Base-by-base conservation (phyloP, 2,113 vertebrate genomes). In the Aspiorhynchus laticeps region DNA sequence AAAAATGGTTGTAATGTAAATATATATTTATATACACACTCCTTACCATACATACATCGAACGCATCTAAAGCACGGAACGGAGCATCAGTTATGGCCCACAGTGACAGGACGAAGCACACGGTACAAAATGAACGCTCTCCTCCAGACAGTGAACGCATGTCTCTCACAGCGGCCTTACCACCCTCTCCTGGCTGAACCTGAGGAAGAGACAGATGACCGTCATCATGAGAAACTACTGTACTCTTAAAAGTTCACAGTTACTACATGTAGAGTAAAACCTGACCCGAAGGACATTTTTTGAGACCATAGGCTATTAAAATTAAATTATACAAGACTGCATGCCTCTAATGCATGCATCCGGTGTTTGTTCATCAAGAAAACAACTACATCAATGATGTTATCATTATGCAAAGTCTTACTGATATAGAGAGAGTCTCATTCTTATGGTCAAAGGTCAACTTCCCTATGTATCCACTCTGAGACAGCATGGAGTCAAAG, bases 1-100 rank as follows among this genome's bases (percentile, higher is more conserved):
- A 43, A 10, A 41, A 41, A 41, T 41, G 6, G 38, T 41, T 7
- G 7, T 41, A 41, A 41, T 41, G 38, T 41, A 38, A 1, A 38
- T 7, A 38, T 7, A 38, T 38, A 38, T 38, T 6, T 38, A 38
- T 38, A 38, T 38, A 46, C 2, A 46, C 10, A 46, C 10, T 12
- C 11, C 43, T 87, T 96, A 99, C 98, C 98, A 99, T 99, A 92
- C 96, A 99, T 88, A 99, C 98, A 86, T 99, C 98, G 91, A 99
- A 99, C 88, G 98, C 98, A 84, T 99, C 98, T 71, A 99, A 94
- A 89, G 97, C 98, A 92, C 98, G 96, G 94, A 99, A 99, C 77
- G 98, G 98, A 33, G 97, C 97, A 86, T 99, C 98, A 0, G 97
- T 96, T 77, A 98, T 97, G 80, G 96, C 97, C 98, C 98, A 99